A percentile compares a stretch with the other conserved stretches of the same genome.
phyloP scores from a whole-genome alignment of 2,113 vertebrate genomes.

The Equus quagga region DNA sequence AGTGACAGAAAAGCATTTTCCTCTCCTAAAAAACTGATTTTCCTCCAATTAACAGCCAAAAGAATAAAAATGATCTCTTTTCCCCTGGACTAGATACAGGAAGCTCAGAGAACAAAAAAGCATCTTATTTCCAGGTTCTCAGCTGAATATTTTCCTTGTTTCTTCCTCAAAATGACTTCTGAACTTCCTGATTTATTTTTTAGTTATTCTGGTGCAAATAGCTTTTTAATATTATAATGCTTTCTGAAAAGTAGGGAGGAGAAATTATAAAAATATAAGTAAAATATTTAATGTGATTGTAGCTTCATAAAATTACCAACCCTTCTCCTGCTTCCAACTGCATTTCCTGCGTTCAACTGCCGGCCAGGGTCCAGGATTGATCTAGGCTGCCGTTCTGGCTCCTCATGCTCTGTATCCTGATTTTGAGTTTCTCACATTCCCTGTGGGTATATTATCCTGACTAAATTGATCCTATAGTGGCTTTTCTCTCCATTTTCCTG shows the following conservation, averaged over 20 bases:
- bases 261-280: neutral
- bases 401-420: accelerated
- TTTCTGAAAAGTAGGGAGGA: slow-evolving; percentile 16
- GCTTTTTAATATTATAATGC: neutral
- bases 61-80: neutral
- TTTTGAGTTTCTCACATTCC: neutral
- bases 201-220: neutral
- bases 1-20: neutral
- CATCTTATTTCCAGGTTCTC: neutral
- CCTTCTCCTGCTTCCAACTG: neutral
- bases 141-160: neutral
- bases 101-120: neutral
- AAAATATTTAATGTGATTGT: neutral
- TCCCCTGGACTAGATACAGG: neutral
- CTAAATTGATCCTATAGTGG: accelerated
- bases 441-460: accelerated
- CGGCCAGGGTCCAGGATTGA: neutral
- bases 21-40: neutral
- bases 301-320: too few species aligned
- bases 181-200: neutral
- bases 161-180: neutral
- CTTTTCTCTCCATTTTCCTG: neutral
- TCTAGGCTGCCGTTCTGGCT: neutral
- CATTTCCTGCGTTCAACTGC: neutral
- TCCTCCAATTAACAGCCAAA: neutral